phyloP scores from a whole-genome alignment of 2,797 vertebrate genomes.

The Pelobates cultripes region DNA sequence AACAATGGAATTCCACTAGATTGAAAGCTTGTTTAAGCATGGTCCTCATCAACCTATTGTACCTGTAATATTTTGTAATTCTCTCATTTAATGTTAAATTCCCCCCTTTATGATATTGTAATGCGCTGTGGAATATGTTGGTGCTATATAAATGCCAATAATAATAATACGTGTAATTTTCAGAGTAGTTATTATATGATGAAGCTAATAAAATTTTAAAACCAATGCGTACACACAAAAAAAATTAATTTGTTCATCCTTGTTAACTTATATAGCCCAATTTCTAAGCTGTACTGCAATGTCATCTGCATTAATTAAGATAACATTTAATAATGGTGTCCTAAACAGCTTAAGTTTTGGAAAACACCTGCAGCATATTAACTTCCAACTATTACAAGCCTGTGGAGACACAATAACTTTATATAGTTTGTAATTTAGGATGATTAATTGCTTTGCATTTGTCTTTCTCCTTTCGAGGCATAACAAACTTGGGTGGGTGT shows the following conservation, averaged over 20 bases:
- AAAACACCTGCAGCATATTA: constrained; percentile 66
- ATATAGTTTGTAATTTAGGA: constrained; percentile 68
- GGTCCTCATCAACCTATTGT: too few relatives aligned
- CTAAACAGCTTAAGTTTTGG: constrained; percentile 55
- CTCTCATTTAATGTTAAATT: too few relatives aligned
- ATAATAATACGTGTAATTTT: too few relatives aligned
- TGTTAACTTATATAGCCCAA: not conserved
- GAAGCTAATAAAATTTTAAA: not conserved
- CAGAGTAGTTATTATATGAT: not conserved
- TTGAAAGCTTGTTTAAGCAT: too few relatives aligned
- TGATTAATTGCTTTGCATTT: constrained; percentile 69
- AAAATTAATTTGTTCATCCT: not conserved
- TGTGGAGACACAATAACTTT: constrained; percentile 69
- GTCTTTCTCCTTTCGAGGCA: constrained; percentile 63
- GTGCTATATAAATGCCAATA: too few relatives aligned
- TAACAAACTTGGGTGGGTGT: constrained; percentile 62
- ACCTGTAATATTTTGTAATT: too few relatives aligned
- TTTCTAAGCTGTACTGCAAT: not conserved
- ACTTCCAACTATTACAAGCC: constrained; percentile 59
- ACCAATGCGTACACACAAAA: not conserved
- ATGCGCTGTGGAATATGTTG: too few relatives aligned
- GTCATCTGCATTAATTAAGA: constrained; percentile 10
- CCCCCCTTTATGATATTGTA: too few relatives aligned
- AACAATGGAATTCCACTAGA: too few relatives aligned
- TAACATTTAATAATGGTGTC: constrained; percentile 57